Percentiles rank a stretch among this genome's conserved stretches.
Conservation (phyloP, 2,113 vertebrate genomes). For the Takifugu bimaculatus region DNA sequence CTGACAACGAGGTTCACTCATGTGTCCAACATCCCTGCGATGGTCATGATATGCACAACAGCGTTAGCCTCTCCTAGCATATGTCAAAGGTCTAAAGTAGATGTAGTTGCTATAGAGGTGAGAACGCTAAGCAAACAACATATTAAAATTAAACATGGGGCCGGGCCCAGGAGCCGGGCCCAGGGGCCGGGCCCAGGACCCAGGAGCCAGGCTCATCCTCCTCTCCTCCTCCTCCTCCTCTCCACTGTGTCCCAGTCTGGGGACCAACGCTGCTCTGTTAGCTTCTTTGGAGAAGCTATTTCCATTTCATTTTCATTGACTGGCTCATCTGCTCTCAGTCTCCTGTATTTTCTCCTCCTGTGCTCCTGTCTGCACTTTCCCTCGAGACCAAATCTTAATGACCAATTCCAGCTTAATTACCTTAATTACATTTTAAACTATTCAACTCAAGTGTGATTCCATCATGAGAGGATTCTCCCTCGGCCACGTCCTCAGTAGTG, state of each 20-base stretch:
- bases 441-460: slow-evolving; percentile 22
- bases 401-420: slow-evolving; percentile 52
- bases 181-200: too few relatives aligned
- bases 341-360: slow-evolving; percentile 28
- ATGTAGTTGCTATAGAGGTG: too few relatives aligned
- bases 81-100: too few relatives aligned
- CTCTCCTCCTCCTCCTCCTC: neutral
- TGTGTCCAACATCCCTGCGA: slow-evolving; percentile 38
- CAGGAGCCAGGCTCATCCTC: neutral
- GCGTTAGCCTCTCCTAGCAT: too few relatives aligned
- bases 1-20: slow-evolving; percentile 45
- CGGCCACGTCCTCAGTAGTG: slow-evolving; percentile 5
- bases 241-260: slow-evolving; percentile 4
- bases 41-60: slow-evolving; percentile 30
- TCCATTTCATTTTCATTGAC: slow-evolving; percentile 16
- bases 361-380: slow-evolving; percentile 18
- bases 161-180: too few relatives aligned
- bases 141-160: too few relatives aligned
- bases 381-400: slow-evolving; percentile 44
- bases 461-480: slow-evolving; percentile 6
- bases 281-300: slow-evolving; percentile 23
- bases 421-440: slow-evolving; percentile 35
- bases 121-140: too few relatives aligned
- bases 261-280: slow-evolving; percentile 46
- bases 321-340: slow-evolving; percentile 15